Conservation (phyloP, 2,113 vertebrate species). For the Ammodytes marinus region DNA sequence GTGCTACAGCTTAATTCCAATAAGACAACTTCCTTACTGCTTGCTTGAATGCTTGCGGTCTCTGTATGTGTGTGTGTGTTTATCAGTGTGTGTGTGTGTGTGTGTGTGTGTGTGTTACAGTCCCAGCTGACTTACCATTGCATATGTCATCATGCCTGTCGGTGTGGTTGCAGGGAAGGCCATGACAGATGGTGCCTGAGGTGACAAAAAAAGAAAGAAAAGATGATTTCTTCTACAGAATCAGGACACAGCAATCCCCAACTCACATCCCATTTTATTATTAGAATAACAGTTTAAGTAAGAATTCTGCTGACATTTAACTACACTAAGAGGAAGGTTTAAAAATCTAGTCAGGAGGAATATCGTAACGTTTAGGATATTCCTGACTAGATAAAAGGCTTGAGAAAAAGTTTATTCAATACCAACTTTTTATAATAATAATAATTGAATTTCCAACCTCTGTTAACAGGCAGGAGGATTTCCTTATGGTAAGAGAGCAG, state of each 20-base stretch:
- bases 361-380: background rate
- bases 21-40: background rate
- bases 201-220: conserved; percentile 46
- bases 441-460: background rate
- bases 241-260: conserved; percentile 21
- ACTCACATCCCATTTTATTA: background rate
- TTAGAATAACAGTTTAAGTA: background rate
- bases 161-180: conserved; percentile 96
- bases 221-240: conserved; percentile 38
- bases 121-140: conserved; percentile 89
- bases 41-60: background rate
- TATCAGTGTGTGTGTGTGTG: background rate
- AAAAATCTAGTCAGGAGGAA: background rate
- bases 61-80: background rate
- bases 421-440: too few relatives aligned
- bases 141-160: conserved; percentile 94
- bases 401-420: background rate
- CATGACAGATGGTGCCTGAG: conserved; percentile 94
- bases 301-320: background rate
- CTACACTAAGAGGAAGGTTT: background rate
- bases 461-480: background rate
- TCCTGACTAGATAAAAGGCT: background rate
- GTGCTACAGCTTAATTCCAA: background rate
- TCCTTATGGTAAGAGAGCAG: background rate
- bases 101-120: conserved; percentile 1